These are phyloP conservation scores for Drosophila azteca DNA, from an alignment of 1,140 invertebrate genomes.

Conservation along the genomic window DNA sequence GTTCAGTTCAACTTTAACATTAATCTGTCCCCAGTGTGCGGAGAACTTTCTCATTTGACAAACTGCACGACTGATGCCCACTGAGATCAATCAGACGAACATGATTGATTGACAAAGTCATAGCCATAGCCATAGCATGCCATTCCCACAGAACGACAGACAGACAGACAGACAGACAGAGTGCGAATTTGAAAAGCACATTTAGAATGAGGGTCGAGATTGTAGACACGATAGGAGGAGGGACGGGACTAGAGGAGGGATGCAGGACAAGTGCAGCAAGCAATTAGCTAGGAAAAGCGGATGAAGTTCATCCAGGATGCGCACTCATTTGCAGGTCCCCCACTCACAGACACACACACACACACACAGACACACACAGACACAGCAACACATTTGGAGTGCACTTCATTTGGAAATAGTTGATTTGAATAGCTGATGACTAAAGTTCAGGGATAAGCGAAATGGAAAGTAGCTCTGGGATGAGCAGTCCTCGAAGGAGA, in stretches of 20 bases:
- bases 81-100: conserved; percentile 59
- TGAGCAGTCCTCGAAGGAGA: background rate
- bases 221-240: too few species aligned
- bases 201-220: background rate
- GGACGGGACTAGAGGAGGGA: too few species aligned
- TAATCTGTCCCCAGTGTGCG: conserved; percentile 31
- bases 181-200: conserved; percentile 65
- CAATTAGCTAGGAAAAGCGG: conserved; percentile 48
- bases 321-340: too few species aligned
- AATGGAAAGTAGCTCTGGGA: too few species aligned
- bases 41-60: conserved; percentile 54
- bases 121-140: conserved; percentile 61
- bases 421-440: conserved; percentile 1
- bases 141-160: conserved; percentile 20
- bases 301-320: conserved; percentile 29
- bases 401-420: conserved; percentile 50
- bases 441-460: too few species aligned
- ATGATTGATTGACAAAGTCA: conserved; percentile 66
- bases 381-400: conserved; percentile 5
- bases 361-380: background rate
- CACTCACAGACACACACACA: too few species aligned
- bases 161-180: conserved; percentile 7
- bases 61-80: conserved; percentile 39
- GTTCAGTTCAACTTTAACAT: conserved; percentile 16
- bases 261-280: conserved; percentile 23